Conservation (phyloP, 2,797 vertebrate species). For the Somateria mollissima region DNA sequence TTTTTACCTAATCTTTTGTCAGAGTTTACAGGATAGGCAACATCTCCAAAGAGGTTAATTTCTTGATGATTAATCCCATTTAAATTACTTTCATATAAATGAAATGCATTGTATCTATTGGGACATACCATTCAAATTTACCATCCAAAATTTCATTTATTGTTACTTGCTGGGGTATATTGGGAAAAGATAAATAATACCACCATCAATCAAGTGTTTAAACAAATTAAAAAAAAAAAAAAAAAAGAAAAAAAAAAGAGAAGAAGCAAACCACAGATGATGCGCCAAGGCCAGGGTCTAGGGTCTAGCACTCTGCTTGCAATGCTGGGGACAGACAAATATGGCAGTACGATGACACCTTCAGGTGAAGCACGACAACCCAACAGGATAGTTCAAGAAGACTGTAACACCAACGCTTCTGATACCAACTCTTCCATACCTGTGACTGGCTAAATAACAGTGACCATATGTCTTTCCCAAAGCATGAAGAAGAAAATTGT, state of each 20-base stretch:
- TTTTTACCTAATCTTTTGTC: not conserved
- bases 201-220: not conserved
- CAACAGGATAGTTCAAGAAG: fast-evolving
- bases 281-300: not conserved
- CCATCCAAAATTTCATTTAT: not conserved
- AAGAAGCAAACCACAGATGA: not conserved
- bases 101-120: fast-evolving
- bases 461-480: not conserved
- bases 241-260: not conserved
- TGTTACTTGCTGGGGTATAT: not conserved
- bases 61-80: not conserved
- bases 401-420: not conserved
- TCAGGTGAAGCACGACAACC: not conserved
- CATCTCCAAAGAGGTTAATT: not conserved
- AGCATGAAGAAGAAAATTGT: not conserved
- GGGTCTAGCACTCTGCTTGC: not conserved
- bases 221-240: not conserved
- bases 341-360: not conserved
- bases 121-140: not conserved
- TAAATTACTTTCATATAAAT: not conserved
- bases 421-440: not conserved
- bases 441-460: not conserved
- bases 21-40: not conserved
- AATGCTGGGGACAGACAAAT: not conserved
- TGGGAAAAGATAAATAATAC: not conserved